phyloP scores from a whole-genome alignment of 2,888 invertebrate genomes.

The Neoitamus cyanurus region DNA sequence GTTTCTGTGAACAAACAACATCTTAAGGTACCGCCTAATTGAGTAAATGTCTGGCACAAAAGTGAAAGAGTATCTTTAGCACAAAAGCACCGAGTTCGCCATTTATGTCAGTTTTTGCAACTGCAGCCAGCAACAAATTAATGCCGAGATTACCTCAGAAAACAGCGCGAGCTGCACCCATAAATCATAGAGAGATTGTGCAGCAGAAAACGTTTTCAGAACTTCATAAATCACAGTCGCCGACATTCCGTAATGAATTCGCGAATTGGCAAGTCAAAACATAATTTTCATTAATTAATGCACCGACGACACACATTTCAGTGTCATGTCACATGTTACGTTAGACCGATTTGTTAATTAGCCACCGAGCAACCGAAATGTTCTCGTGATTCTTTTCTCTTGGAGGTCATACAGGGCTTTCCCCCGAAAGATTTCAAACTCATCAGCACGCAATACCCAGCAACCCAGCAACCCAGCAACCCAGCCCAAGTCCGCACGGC shows the following conservation, averaged over 20 bases:
- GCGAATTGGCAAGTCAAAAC: background rate
- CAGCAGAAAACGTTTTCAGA: background rate
- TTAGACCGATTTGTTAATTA: background rate
- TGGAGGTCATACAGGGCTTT: background rate
- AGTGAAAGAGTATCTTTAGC: background rate
- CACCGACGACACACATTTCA: background rate
- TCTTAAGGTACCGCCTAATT: background rate
- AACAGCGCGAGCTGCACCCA: background rate
- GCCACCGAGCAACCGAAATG: background rate
- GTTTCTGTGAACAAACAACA: background rate
- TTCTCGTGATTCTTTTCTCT: background rate
- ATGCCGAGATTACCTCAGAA: background rate
- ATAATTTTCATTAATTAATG: background rate
- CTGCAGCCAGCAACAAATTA: background rate
- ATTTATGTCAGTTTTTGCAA: background rate
- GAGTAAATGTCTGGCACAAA: background rate
- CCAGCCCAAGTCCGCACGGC: background rate
- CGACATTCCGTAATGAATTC: background rate
- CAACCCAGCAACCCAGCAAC: background rate
- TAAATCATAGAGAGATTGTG: background rate
- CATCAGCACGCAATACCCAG: background rate
- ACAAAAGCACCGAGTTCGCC: background rate
- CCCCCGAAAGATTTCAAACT: background rate
- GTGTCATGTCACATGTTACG: slow-evolving; percentile 1
- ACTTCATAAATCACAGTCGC: background rate